Base-by-base conservation (phyloP, 2,888 invertebrate genomes). In the Polymixis lichenea region DNA sequence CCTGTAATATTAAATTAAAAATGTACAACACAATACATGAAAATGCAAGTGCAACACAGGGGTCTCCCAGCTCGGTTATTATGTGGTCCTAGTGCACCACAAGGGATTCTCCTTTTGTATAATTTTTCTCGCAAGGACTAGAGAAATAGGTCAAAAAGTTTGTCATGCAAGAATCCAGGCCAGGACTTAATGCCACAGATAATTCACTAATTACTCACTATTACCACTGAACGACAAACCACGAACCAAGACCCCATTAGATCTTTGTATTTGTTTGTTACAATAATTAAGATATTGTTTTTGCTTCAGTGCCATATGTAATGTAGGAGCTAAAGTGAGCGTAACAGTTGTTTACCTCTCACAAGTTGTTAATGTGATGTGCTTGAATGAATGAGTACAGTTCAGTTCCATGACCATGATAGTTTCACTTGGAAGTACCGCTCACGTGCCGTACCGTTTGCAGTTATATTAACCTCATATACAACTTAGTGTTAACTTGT, bases 371-470 rank as follows among this genome's bases (percentile, higher is more conserved):
- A 60, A 72, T 32, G 4, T 1, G 80, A 79, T n/a, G 71, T 53
- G 71, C 60, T 66, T 51, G 58, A 68, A 72, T 53, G 64, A 68
- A 65, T 69, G 68, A 65, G 60, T 60, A 55, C 68, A 69, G 80
- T 72, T 62, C 61, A 69, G 80, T 72, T 62, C 61, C 72, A 62
- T 79, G 80, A 61, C 61, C 46, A 55, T 62, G 55, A 62, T n/a
- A 61, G 76, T 77, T 77, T 71, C 79, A 77, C 79, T 79, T 71
- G 73, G 73, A 77, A 80, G 73, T 56, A 64, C 43, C 56, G 32
- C 74, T 58, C 25, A 64, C 58, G 75, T 64, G 55, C 49, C 13
- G 51, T 72, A 56, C 77, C 62, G 80, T 73, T 56, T 17, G 56
- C 43, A 72, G 73, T 64, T 53, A 56, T 51, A 64, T 22, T 77